Evolutionary conservation across 2,797 vertebrate species (phyloP).

Genomic region (Falco columbarius): DNA sequence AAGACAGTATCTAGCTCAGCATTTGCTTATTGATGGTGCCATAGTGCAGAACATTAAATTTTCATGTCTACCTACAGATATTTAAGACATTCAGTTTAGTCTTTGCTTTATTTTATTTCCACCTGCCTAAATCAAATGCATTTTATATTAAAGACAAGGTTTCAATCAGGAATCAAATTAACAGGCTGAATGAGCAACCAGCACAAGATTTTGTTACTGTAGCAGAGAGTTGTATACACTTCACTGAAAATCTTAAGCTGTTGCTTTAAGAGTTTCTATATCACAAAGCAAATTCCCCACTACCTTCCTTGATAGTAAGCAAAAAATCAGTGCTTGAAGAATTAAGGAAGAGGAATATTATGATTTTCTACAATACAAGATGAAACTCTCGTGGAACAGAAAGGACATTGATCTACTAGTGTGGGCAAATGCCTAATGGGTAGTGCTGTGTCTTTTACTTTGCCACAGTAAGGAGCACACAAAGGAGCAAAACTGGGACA

Average conservation of each 20-base stretch:
- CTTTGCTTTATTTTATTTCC: not conserved
- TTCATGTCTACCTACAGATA: not conserved
- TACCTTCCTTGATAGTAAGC: not conserved
- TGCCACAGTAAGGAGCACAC: not conserved
- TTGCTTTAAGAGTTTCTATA: not conserved
- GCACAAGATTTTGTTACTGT: not conserved
- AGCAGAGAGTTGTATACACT: not conserved
- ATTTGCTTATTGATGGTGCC: not conserved
- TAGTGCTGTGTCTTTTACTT: not conserved
- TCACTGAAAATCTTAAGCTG: not conserved
- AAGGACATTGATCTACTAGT: not conserved
- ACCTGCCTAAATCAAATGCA: not conserved
- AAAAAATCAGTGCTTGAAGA: not conserved
- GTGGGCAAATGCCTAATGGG: not conserved
- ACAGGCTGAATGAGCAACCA: not conserved
- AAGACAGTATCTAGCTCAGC: not conserved
- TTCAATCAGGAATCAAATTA: not conserved
- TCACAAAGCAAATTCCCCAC: not conserved
- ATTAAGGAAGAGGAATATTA: not conserved
- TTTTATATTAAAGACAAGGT: not conserved
- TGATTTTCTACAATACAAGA: not conserved
- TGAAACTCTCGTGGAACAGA: not conserved
- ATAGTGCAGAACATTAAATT: not conserved
- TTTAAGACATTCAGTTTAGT: not conserved
- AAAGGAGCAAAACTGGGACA: not conserved